Evolutionary conservation across 2,113 vertebrate species (phyloP), one percentile per base, ranked within the genome.

Genomic region (Upupa epops): DNA sequence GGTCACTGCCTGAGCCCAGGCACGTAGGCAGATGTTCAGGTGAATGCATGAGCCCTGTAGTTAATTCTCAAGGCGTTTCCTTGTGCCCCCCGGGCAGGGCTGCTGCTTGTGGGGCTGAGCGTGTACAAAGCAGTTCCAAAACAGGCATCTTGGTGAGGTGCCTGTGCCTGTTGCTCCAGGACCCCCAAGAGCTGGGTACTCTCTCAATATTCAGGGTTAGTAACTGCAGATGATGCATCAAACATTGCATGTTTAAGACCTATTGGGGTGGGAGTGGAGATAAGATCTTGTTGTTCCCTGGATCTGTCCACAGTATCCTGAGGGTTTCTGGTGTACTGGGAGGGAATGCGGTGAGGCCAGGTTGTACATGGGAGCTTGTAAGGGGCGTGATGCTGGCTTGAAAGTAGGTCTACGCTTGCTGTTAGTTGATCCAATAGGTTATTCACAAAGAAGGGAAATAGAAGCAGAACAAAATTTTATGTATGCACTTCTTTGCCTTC

Each of bases 31-130:
- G 54, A 6, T 1, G 2, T 77, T 37, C 75, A 60, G 25, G 45
- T 48, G 54, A 55, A 17, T 9, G 7, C 2, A 0, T 1, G 1
- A 54, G 12, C 9, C 29, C 29, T 5, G 1, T 7, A 52, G 28
- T 51, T 75, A 20, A 37, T 69, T 48, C 34, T 48, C 16, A 31
- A 17, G 34, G 11, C 18, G 25, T 69, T 74, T 37, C 3, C 0
- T 17, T 46, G 61, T 32, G 56, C n/a, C 20, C 58, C 45, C 16
- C 2, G 2, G 36, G n/a, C 29, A 73, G 31, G 56, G 55, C 40
- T 48, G 49, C 28, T 45, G 46, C n/a, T 40, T 6, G 2, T 28
- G 61, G 61, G 42, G 36, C 34, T 85, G 32, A 81, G 65, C 52
- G 36, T 5, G 1, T 71, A 17, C 58, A 55, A 63, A 76, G 45